Evolutionary conservation across 53 echinoderm and acorn worm genomes (phyloP), one percentile per base, ranked within the genome.

Genomic region (Patiria pectinifera): DNA sequence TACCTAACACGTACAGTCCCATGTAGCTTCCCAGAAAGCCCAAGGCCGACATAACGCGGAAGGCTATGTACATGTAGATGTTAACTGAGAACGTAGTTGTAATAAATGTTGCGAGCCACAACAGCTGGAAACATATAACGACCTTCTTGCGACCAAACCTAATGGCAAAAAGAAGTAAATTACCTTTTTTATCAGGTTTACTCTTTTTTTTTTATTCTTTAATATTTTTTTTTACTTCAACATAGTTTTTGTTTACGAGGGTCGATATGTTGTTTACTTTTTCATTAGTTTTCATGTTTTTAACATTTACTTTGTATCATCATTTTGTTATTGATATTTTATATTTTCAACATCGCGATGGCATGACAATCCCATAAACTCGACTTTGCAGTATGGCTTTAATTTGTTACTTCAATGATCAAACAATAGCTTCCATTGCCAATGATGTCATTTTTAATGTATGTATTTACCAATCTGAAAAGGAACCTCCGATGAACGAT

Each of bases 391-490:
- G 35, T 35, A 35, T 35, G 35, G 35, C 35, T 35, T 35, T 53
- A 5, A 53, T 53, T 53, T 35, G 35, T 53, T 2, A 53, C 8
- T 53, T 53, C 6, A 53, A 8, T 53, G 53, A 53, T 53, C 53
- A 53, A 1, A 53, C 35, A 53, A 53, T 53, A 53, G 53, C 53
- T 53, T 8, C 53, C 8, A 5, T 53, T 53, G 1, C 53, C 66
- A 66, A 18, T 18, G 3, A 18, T 18, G 66, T 66, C 66, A 16
- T 66, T 66, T 18, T 66, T 13, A 66, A 0, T 70, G 21, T 18
- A 74, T 74, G 2, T 21, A 74, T 69, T 95, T 80, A 97, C 97
- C 85, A 91, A 66, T 97, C 97, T 24, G 95, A 91, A 26, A 97
- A 59, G 62, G 93, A 84, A 24, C 97, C 97, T 66, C 93, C 94